Conservation (phyloP, 2,888 invertebrate genomes). For the Pandemis corylana region DNA sequence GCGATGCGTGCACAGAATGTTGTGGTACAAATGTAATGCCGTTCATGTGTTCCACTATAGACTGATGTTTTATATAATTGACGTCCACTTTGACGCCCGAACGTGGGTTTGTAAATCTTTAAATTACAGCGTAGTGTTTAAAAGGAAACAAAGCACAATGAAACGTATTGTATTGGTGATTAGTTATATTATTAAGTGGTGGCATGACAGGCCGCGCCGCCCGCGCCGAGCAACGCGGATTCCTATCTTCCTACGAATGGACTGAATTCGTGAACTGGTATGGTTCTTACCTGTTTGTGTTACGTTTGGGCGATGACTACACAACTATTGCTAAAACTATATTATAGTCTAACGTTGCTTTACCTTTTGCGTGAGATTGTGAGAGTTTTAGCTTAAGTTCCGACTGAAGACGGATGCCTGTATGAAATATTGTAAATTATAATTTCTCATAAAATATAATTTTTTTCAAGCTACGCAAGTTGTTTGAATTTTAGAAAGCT, state of each 20-base stretch:
- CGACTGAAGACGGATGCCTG: slow-evolving; percentile 86
- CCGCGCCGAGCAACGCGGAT: slow-evolving; percentile 52
- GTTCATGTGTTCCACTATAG: slow-evolving; percentile 36
- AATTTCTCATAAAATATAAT: slow-evolving; percentile 86
- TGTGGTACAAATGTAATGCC: slow-evolving; percentile 12
- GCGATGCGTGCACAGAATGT: background rate
- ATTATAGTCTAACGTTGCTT: slow-evolving; percentile 86
- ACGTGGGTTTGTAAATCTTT: slow-evolving; percentile 45
- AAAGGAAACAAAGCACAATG: slow-evolving; percentile 63
- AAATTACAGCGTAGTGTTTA: slow-evolving; percentile 53
- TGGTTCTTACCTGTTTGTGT: slow-evolving; percentile 72
- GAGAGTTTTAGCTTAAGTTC: slow-evolving; percentile 86
- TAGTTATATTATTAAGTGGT: slow-evolving; percentile 49
- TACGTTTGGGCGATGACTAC: slow-evolving; percentile 79
- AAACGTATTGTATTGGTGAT: slow-evolving; percentile 55
- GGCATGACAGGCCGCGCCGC: slow-evolving; percentile 48
- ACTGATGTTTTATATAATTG: slow-evolving; percentile 45
- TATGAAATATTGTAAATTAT: slow-evolving; percentile 86
- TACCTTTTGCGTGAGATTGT: slow-evolving; percentile 86
- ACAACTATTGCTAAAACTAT: slow-evolving; percentile 84
- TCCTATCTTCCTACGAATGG: slow-evolving; percentile 70
- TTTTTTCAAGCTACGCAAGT: slow-evolving; percentile 83
- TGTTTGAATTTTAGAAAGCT: slow-evolving; percentile 64
- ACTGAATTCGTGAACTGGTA: slow-evolving; percentile 74
- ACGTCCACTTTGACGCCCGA: slow-evolving; percentile 50